Evolutionary conservation across 2,113 vertebrate genomes (phyloP).

Genomic region (Macrotis lagotis): DNA sequence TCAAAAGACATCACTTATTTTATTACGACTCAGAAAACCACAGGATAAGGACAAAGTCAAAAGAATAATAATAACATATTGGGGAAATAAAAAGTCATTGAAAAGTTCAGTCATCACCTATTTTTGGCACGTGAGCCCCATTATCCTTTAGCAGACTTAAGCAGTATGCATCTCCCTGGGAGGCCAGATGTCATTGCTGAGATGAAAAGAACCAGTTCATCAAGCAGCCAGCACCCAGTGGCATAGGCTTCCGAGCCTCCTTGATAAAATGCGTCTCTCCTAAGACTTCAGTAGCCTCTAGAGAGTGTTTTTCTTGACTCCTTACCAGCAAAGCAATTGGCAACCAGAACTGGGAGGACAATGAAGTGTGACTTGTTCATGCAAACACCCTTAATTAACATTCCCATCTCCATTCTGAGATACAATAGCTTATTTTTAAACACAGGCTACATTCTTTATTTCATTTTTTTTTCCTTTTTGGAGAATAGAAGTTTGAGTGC

Average conservation of each 20-base stretch:
- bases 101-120: conserved; percentile 65
- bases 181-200: conserved; percentile 73
- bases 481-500: conserved; percentile 40
- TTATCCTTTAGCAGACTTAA: conserved; percentile 70
- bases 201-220: conserved; percentile 76
- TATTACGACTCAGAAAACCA: conserved; percentile 61
- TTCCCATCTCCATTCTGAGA: conserved; percentile 71
- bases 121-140: conserved; percentile 64
- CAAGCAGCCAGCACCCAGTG: conserved; percentile 63
- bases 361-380: conserved; percentile 77
- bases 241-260: conserved; percentile 67
- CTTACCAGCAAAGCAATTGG: conserved; percentile 81
- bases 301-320: conserved; percentile 83
- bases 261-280: conserved; percentile 73
- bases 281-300: conserved; percentile 71
- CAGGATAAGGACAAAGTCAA: conserved; percentile 72
- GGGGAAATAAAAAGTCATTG: conserved; percentile 61
- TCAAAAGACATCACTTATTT: conserved; percentile 76
- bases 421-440: conserved; percentile 84
- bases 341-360: conserved; percentile 79
- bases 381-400: conserved; percentile 81
- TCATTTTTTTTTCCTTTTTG: not conserved
- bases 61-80: conserved; percentile 49
- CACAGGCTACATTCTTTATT: not conserved
- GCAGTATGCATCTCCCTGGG: conserved; percentile 71